Evolutionary conservation across 23 tunicate species (phyloP), one percentile per base, ranked within the genome.

Genomic region (Ciona savignyi): DNA sequence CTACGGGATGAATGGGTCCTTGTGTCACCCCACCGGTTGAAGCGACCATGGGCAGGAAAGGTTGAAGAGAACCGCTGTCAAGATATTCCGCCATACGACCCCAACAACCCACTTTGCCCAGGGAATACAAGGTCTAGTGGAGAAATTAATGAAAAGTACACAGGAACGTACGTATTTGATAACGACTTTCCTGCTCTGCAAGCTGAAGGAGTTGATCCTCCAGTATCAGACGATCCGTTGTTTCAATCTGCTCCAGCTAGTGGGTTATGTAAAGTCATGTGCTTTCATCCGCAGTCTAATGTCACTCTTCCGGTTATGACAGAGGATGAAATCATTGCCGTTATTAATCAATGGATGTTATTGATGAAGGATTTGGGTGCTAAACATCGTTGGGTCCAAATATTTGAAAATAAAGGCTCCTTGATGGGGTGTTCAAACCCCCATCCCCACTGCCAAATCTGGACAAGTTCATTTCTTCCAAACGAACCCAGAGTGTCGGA

Each of bases 351-450:
- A 29, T 93, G 98, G 98, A 66, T 74, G 23, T 72, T 68, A 0
- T 19, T 81, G 25, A 26, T 68, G 20, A 4, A 26, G 1, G 81
- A 87, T 30, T 63, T 83, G 72, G 74, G 74, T 25, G 48, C 65
- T n/a, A 74, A 70, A 68, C 78, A 81, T 34, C 35, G 76, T 6
- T 93, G 98, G 98, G 87, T 93, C 1, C 98, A 93, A 51, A 86
- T 93, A 3, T 93, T 93, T 64, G 98, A 93, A 73, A 93, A 93
- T 65, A 89, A 89, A 74, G 98, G 98, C 6, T 72, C 77, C 27
- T 63, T 87, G 28, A 93, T 93, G 98, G 98, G 98, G 11, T 93
- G 98, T 60, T 93, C 98, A 15, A 93, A 93, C 62, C 98, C 98
- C 11, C 98, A 93, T 69, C 98, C 98, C 20, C 98, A 93, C 67